Percentiles rank a stretch among this genome's conserved stretches.
phyloP scores from a whole-genome alignment of 2,113 vertebrate species.

The Paralichthys olivaceus region DNA sequence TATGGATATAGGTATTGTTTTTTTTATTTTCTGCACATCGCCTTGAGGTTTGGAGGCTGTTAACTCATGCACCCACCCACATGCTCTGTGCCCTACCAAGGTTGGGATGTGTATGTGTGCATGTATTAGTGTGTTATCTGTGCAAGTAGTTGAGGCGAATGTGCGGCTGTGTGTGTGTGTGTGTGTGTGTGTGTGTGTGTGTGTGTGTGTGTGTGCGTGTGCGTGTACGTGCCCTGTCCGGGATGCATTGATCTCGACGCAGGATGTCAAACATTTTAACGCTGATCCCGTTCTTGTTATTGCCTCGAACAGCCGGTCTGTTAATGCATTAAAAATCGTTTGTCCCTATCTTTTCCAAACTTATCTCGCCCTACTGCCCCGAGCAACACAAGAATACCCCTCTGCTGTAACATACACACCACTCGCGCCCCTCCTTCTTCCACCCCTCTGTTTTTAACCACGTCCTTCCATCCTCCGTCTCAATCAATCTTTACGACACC shows the following conservation, averaged over 20 bases:
- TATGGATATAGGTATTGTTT: constrained; percentile 75
- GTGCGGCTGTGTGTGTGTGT: constrained; percentile 57
- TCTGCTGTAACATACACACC: constrained; percentile 70
- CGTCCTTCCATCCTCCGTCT: constrained; percentile 81
- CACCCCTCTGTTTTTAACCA: constrained; percentile 68
- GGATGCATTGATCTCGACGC: constrained; percentile 82
- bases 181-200: constrained; percentile 49
- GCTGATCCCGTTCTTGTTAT: constrained; percentile 82
- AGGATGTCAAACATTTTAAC: constrained; percentile 89
- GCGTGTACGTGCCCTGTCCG: constrained; percentile 62
- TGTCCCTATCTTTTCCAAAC: constrained; percentile 80
- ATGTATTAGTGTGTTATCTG: constrained; percentile 65
- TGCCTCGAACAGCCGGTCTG: constrained; percentile 78
- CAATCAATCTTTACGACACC: constrained; percentile 89
- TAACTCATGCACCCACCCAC: constrained; percentile 70
- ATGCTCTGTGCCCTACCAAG: constrained; percentile 57
- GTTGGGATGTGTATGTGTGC: constrained; percentile 19
- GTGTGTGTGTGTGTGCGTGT: constrained; percentile 48
- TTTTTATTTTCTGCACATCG: constrained; percentile 68
- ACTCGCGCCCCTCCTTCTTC: constrained; percentile 65
- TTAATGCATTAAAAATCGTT: constrained; percentile 88
- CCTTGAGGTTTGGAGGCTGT: constrained; percentile 72
- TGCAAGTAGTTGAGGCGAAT: constrained; percentile 62
- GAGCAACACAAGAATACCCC: constrained; percentile 86
- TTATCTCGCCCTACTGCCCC: constrained; percentile 80